Evolutionary conservation across 30 jellyfish, hydroid and myxozoan species (phyloP), one percentile per base, ranked within the genome.

Genomic region (Turritopsis rubra): DNA sequence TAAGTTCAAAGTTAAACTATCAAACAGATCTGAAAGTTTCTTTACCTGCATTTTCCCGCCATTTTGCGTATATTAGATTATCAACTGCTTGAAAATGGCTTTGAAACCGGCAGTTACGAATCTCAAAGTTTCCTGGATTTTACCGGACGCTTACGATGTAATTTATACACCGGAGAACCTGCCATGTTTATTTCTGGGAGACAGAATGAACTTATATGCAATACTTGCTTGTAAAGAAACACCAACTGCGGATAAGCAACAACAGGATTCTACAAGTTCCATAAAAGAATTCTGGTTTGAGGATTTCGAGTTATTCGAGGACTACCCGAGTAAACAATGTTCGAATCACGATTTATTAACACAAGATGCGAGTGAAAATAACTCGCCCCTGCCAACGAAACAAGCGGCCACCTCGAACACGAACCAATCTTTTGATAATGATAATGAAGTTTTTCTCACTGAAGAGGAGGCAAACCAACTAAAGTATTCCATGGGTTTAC

Each of bases 131-230:
- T 82, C 99, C 17, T 94, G 99, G 99, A 94, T 94, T 71, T 79
- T 94, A 54, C 99, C 99, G 0, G 97, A 94, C 73, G 99, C 97
- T 0, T 94, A 88, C 72, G 99, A 94, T 92, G 97, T 94, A 72
- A 87, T 94, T 18, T 94, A 88, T 80, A 94, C 99, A 21, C 99
- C 99, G 23, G 99, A 94, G 75, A 95, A 89, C 82, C 72, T 87
- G 21, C 92, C 96, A 18, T 84, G 91, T 21, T 54, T 94, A 70
- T 94, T 54, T 81, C 84, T 75, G 22, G 96, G 96, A 7, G 96
- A 94, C 60, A 87, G 99, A 18, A 30, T 94, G 83, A 73, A 89
- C 60, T 30, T 94, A 87, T 94, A 88, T 60, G 99, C 99, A 23
- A 88, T 94, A 28, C 84, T 94, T 3, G 99, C 99, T n/a, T 54